Conservation (phyloP, 2,113 vertebrate species). For the Vidua chalybeata region DNA sequence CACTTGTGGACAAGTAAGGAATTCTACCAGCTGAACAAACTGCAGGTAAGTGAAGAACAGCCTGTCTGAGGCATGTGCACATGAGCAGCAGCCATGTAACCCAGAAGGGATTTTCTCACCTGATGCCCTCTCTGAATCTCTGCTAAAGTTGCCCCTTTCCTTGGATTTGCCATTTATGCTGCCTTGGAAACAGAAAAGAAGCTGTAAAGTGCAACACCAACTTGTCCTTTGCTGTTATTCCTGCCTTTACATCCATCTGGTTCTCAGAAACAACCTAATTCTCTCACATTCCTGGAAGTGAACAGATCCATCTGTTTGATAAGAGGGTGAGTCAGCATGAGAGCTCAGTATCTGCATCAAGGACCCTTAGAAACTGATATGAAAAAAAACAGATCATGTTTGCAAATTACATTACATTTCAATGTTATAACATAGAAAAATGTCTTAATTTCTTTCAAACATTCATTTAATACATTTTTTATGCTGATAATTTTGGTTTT, state of each 20-base stretch:
- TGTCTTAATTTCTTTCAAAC: background rate
- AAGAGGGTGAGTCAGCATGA: background rate
- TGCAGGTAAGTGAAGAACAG: background rate
- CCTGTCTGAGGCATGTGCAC: background rate
- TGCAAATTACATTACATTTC: background rate
- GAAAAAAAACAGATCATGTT: background rate
- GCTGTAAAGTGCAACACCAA: background rate
- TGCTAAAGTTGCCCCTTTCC: background rate
- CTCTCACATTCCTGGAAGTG: background rate
- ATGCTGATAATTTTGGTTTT: background rate
- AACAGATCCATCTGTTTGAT: background rate
- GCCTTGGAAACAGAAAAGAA: background rate
- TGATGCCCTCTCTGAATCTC: background rate
- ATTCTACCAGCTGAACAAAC: background rate
- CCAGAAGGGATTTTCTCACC: background rate
- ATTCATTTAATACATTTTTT: background rate
- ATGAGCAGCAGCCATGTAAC: background rate
- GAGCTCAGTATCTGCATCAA: background rate
- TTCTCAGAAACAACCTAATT: background rate
- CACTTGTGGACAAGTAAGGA: background rate
- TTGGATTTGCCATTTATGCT: background rate
- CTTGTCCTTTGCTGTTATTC: background rate
- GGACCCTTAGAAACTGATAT: background rate
- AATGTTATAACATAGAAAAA: background rate
- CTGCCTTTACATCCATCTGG: background rate